Evolutionary conservation across 2,888 invertebrate species (phyloP), one percentile per base, ranked within the genome.

Genomic region (Ennomos erosarius): DNA sequence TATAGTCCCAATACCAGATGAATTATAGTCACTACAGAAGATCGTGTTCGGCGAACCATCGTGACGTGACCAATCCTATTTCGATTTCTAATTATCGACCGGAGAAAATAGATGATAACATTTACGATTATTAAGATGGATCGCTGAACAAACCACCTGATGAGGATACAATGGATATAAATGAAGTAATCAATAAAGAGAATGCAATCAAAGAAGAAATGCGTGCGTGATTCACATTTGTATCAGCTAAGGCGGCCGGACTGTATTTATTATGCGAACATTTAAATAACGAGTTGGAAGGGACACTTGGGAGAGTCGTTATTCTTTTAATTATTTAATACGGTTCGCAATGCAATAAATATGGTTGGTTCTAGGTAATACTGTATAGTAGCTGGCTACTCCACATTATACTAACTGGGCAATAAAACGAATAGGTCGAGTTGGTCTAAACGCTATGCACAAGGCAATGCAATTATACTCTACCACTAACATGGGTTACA

Each of bases 11-110:
- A 54, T 48, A 63, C 54, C 61, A 62, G 72, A 62, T 77, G 71
- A 81, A 44, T 71, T 78, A 78, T 74, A 68, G 66, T 70, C 58
- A 57, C 62, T 68, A 71, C 69, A 73, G 62, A 67, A 67, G 74
- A 69, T 81, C 82, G 82, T 81, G 83, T 71, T 73, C 71, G 44
- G 55, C 68, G 70, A 75, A 60, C 55, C 69, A 71, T 78, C 80
- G 78, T 79, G 79, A 78, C 76, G 74, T 78, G 82, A 76, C 76
- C 73, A 68, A 79, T 74, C 72, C 76, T 78, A 81, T 81, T 82
- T 75, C 69, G 75, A 76, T 76, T 79, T 81, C 76, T 82, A 84
- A 85, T 84, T 82, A 82, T 78, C 70, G 76, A 76, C 70, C 70
- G 66, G 72, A 76, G 78, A 73, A 79, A 81, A 79, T 76, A 73